Evolutionary conservation across 2,797 vertebrate genomes (phyloP).

Genomic region (Sebastes steindachneri): DNA sequence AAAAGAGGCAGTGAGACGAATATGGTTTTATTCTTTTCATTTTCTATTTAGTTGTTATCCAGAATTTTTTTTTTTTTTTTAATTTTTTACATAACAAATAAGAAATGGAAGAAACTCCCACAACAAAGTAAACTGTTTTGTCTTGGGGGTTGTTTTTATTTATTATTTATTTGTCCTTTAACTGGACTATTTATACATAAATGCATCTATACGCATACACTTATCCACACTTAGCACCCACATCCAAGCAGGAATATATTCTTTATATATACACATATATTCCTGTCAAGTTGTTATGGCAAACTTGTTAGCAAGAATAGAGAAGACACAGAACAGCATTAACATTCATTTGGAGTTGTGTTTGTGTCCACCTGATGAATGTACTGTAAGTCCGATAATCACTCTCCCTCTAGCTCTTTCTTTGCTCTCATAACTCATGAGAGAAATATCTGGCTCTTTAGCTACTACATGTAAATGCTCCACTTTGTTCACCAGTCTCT

Average conservation of each 20-base stretch:
- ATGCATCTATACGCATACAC: neutral
- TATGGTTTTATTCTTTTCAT: neutral
- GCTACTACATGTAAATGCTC: neutral
- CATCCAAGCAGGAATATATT: neutral
- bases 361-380: neutral
- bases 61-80: neutral
- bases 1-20: conserved; percentile 7
- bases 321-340: neutral
- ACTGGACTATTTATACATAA: neutral
- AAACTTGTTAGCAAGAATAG: neutral
- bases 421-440: neutral
- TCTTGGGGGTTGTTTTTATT: neutral
- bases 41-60: conserved; percentile 13
- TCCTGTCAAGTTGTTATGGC: neutral
- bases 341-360: neutral
- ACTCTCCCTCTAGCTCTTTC: neutral
- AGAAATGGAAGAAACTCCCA: neutral
- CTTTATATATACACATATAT: neutral
- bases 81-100: neutral
- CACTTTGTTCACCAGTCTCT: neutral
- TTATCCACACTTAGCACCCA: neutral
- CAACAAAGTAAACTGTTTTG: neutral
- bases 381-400: neutral
- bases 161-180: neutral
- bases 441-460: neutral